A percentile compares a stretch with the other conserved stretches of the same genome.
phyloP scores from a whole-genome alignment of 2,888 invertebrate species.

The Listrodromus nycthemerus region DNA sequence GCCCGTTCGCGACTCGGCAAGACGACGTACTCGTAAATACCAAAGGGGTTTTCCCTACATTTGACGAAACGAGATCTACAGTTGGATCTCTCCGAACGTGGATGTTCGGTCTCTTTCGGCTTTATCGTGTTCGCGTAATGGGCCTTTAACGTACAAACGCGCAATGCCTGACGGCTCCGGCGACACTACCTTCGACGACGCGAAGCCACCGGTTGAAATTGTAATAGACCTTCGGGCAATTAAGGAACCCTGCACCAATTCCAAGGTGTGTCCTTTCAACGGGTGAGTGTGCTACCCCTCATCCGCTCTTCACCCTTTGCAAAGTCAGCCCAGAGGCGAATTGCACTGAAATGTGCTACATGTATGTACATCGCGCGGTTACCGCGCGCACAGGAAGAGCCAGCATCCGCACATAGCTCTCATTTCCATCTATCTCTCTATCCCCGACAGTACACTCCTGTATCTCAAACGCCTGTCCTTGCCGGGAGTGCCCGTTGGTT shows the following conservation, averaged over 20 bases:
- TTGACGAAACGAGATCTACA: slow-evolving; percentile 33
- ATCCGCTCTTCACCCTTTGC: slow-evolving; percentile 18
- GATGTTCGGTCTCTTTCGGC: slow-evolving; percentile 41
- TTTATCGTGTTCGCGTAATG: slow-evolving; percentile 58
- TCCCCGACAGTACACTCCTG: slow-evolving; percentile 27
- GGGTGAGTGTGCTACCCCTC: slow-evolving; percentile 16
- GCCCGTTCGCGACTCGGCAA: neutral
- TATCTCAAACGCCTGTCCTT: slow-evolving; percentile 25
- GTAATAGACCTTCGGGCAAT: slow-evolving; percentile 62
- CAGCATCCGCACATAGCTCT: slow-evolving; percentile 13
- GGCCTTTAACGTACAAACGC: slow-evolving; percentile 54
- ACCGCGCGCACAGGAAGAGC: neutral
- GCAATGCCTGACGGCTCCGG: slow-evolving; percentile 26
- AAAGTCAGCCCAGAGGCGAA: slow-evolving; percentile 33
- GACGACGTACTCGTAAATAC: neutral
- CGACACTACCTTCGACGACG: neutral
- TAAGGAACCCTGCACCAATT: slow-evolving; percentile 55
- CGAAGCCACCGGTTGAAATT: slow-evolving; percentile 46
- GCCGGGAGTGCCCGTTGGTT: slow-evolving; percentile 28
- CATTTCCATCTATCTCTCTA: slow-evolving; percentile 45
- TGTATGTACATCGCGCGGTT: neutral
- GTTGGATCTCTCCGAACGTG: slow-evolving; percentile 27
- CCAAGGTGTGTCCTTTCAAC: slow-evolving; percentile 46
- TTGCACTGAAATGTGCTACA: slow-evolving; percentile 5
- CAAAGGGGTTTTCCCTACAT: neutral